Conservation (phyloP, 2,888 invertebrate genomes). For the Serrognathus titanus region DNA sequence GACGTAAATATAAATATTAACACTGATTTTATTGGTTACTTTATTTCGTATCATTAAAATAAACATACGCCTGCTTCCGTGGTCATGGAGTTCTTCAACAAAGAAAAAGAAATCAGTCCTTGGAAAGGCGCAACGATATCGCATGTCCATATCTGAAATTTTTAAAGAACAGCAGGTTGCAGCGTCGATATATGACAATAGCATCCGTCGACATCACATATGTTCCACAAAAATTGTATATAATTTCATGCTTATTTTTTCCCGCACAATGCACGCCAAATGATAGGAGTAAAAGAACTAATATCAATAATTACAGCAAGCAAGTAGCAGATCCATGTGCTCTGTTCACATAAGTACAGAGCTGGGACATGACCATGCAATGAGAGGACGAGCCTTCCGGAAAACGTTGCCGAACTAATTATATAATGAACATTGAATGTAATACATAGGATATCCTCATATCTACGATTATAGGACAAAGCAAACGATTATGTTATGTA, state of each 20-base stretch:
- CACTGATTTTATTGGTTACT: too few species aligned
- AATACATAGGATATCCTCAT: background rate
- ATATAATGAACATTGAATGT: constrained; percentile 26
- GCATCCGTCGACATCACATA: constrained; percentile 37
- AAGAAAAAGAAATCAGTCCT: too few species aligned
- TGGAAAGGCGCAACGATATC: constrained; percentile 9
- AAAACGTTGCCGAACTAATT: constrained; percentile 33
- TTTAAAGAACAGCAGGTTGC: constrained; percentile 24
- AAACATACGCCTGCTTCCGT: too few species aligned
- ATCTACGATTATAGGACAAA: too few species aligned
- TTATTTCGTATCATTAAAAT: too few species aligned
- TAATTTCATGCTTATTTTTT: constrained; percentile 49
- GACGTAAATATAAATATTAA: too few species aligned
- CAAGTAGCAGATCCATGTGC: constrained; percentile 49
- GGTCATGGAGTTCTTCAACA: too few species aligned
- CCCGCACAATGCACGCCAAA: constrained; percentile 49
- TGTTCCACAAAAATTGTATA: constrained; percentile 50
- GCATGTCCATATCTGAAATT: constrained; percentile 13
- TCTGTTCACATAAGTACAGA: constrained; percentile 45
- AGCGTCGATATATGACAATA: constrained; percentile 28
- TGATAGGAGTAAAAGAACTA: constrained; percentile 46
- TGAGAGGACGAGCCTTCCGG: constrained; percentile 32
- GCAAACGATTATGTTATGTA: too few species aligned
- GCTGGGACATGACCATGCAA: constrained; percentile 31
- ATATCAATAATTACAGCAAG: constrained; percentile 50